Base-by-base conservation (phyloP, 2,797 vertebrate genomes). In the Danio tinwini region DNA sequence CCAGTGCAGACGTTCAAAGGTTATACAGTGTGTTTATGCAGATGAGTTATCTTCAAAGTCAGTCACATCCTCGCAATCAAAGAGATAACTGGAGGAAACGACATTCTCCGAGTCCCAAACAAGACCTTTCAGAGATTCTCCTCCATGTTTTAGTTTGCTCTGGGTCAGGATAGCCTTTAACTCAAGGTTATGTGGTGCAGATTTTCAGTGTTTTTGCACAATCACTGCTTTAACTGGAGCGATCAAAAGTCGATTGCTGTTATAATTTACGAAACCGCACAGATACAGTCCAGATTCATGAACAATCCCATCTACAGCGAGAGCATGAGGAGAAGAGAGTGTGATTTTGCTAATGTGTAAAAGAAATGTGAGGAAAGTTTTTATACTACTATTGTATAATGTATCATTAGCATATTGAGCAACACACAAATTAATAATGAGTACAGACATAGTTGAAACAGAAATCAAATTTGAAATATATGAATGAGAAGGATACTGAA, bases 21-120 rank as follows among this genome's bases (percentile, higher is more conserved):
- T 76, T 37, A 37, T 2, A 37, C 21, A 19, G 13, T 12, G 17
- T 81, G 81, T 85, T 83, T 78, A 71, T 81, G 71, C 49, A 72
- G 47, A 37, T 14, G 52, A 55, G 58, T 50, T 83, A 83, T 85
- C 78, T 74, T 70, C 53, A 83, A 73, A 83, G 58, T 56, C 65
- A 52, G 72, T 67, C 81, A 85, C 52, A 78, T 81, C 59, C 64
- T 78, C 69, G 70, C 39, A 74, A 58, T 81, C 78, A 81, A 81
- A 81, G 63, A 9, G 39, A 67, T 55, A 47, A 59, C 39, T 29
- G 29, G 29, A 29, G 29, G 63, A 68, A 58, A 76, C 78, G 19
- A 53, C 81, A 73, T 77, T 73, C 17, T 75, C 6, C 12, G 39
- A 65, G 62, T 62, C 68, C 45, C 42, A 14, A 21, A 42, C 5